Conservation (phyloP, 2,113 vertebrate genomes). For the Halcyon malimbica region DNA sequence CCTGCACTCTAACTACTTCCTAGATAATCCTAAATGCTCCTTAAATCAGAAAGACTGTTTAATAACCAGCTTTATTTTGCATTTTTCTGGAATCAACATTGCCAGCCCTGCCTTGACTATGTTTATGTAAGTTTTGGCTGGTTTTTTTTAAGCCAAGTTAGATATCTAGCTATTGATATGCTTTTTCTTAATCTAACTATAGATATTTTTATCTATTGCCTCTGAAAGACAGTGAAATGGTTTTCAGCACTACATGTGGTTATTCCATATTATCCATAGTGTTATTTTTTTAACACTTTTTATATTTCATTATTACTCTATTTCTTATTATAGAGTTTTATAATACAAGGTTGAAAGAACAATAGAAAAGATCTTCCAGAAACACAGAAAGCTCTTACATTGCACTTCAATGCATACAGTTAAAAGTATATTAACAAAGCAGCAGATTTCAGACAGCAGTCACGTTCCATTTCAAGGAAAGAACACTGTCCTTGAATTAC, state of each 20-base stretch:
- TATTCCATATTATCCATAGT: background rate
- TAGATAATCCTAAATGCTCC: background rate
- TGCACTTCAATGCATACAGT: background rate
- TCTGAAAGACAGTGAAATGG: background rate
- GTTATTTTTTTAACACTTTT: constrained; percentile 5
- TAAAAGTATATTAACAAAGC: background rate
- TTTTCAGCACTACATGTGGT: background rate
- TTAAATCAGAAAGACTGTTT: background rate
- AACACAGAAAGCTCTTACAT: background rate
- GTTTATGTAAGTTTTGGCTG: constrained; percentile 4
- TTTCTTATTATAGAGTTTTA: constrained; percentile 28
- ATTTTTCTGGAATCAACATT: background rate
- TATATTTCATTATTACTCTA: constrained; percentile 18
- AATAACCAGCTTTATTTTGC: background rate
- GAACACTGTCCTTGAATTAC: background rate
- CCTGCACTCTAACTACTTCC: background rate
- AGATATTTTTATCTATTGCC: background rate
- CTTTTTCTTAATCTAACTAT: too few relatives aligned
- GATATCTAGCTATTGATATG: background rate
- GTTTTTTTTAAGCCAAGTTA: background rate
- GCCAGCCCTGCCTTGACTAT: background rate
- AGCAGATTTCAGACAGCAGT: background rate
- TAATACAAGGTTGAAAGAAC: background rate
- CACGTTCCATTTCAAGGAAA: background rate
- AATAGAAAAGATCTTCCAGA: background rate